A percentile compares a stretch with the other conserved stretches of the same genome.
Evolutionary conservation across 2,113 vertebrate genomes (phyloP).

Genomic region (Mesocricetus auratus): DNA sequence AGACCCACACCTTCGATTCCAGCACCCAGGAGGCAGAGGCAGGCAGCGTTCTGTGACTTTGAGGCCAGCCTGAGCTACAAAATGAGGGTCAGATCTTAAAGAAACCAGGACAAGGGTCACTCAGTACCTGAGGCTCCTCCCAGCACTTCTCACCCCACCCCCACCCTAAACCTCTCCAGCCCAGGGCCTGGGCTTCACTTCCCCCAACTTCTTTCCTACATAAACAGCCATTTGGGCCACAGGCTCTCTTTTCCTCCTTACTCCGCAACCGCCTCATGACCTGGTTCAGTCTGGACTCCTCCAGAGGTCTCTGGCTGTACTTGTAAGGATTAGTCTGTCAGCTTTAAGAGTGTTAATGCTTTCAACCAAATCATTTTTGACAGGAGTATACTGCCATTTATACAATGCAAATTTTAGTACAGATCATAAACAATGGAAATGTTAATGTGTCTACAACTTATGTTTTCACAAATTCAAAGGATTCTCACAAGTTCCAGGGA

Average conservation of each 20-base stretch:
- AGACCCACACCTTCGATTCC: not conserved
- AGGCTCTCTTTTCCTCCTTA: not conserved
- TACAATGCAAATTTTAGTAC: too few species aligned
- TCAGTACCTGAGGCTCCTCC: not conserved
- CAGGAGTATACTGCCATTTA: too few species aligned
- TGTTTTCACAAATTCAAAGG: too few species aligned
- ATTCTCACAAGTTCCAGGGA: too few species aligned
- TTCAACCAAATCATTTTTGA: too few species aligned
- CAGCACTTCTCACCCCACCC: not conserved
- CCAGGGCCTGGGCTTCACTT: not conserved
- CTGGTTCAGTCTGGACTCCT: not conserved
- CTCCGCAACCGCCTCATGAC: not conserved
- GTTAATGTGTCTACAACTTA: too few species aligned
- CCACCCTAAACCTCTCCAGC: not conserved
- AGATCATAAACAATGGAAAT: too few species aligned
- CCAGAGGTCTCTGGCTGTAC: not conserved
- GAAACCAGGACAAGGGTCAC: not conserved
- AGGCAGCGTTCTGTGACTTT: not conserved
- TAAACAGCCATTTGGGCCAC: rapidly evolving
- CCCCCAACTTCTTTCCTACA: not conserved
- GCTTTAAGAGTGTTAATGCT: too few species aligned
- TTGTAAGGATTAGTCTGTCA: too few species aligned
- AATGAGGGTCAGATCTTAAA: not conserved
- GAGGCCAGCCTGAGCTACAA: not conserved
- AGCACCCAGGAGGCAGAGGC: not conserved